phyloP scores from a whole-genome alignment of 2,888 invertebrate species.

The Scotopteryx bipunctaria region DNA sequence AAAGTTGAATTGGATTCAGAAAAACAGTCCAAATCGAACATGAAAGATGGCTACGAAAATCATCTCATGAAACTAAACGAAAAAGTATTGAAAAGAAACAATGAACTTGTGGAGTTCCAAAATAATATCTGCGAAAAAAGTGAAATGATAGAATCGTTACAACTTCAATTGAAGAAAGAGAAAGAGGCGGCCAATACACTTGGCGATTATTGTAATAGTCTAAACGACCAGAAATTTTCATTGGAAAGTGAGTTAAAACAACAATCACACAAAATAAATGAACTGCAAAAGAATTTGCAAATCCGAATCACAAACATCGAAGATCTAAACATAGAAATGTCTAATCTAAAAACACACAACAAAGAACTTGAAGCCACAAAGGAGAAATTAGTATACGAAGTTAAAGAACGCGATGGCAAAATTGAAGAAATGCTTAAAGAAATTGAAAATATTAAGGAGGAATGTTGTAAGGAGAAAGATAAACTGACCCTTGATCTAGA shows the following conservation, averaged over 20 bases:
- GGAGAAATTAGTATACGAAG: slow-evolving; percentile 47
- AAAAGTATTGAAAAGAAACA: slow-evolving; percentile 69
- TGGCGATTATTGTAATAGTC: slow-evolving; percentile 48
- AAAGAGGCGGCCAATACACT: slow-evolving; percentile 51
- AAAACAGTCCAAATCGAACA: slow-evolving; percentile 54
- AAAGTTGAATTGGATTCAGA: slow-evolving; percentile 59
- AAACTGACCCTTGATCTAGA: slow-evolving; percentile 52
- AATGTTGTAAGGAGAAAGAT: slow-evolving; percentile 49
- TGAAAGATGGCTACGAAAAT: slow-evolving; percentile 65
- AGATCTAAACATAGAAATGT: slow-evolving; percentile 51
- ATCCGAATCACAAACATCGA: slow-evolving; percentile 45
- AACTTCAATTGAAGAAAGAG: slow-evolving; percentile 57
- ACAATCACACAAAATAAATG: slow-evolving; percentile 49
- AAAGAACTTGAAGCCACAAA: slow-evolving; percentile 49
- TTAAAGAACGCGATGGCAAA: slow-evolving; percentile 47
- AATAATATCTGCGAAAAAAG: slow-evolving; percentile 64
- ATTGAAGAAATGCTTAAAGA: slow-evolving; percentile 51
- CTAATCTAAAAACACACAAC: slow-evolving; percentile 47
- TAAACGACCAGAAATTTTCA: slow-evolving; percentile 44
- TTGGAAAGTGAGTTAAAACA: slow-evolving; percentile 47
- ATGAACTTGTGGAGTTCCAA: slow-evolving; percentile 70
- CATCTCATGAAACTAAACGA: slow-evolving; percentile 69
- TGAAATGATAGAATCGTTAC: slow-evolving; percentile 61
- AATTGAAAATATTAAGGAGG: slow-evolving; percentile 47
- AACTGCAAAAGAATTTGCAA: slow-evolving; percentile 48